Evolutionary conservation across 2,113 vertebrate genomes (phyloP).

Genomic region (Microtus pennsylvanicus): DNA sequence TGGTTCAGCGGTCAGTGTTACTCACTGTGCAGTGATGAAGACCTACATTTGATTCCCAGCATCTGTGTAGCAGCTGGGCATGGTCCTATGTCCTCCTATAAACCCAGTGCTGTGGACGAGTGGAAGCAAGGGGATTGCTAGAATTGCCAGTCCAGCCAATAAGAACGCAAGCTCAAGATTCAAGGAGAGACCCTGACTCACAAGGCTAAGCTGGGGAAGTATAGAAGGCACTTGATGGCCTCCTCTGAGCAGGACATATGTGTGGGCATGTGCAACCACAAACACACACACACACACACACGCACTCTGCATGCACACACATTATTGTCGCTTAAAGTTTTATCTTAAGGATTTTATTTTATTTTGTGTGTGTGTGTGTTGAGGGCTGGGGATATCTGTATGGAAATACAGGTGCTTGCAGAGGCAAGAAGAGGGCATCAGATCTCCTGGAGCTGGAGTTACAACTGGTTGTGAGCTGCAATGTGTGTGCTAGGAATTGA

Average conservation of each 20-base stretch:
- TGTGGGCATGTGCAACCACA: not conserved
- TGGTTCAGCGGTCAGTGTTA: not conserved
- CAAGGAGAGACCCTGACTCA: not conserved
- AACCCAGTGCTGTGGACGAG: not conserved
- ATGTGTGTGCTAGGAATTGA: not conserved
- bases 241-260: not conserved
- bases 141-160: no score
- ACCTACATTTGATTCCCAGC: not conserved
- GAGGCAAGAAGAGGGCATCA: not conserved
- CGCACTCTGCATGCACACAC: not conserved
- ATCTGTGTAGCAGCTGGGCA: not conserved
- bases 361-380: not conserved
- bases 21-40: not conserved
- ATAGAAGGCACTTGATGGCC: not conserved
- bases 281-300: not conserved
- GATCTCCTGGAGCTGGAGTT: not conserved
- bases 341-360: not conserved
- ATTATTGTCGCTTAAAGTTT: not conserved
- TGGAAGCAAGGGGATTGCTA: no score
- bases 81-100: no score
- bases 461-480: not conserved
- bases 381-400: not conserved
- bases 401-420: not conserved
- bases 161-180: not conserved
- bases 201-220: not conserved